phyloP scores from a whole-genome alignment of 2,888 invertebrate species.

The Tipula helvola region DNA sequence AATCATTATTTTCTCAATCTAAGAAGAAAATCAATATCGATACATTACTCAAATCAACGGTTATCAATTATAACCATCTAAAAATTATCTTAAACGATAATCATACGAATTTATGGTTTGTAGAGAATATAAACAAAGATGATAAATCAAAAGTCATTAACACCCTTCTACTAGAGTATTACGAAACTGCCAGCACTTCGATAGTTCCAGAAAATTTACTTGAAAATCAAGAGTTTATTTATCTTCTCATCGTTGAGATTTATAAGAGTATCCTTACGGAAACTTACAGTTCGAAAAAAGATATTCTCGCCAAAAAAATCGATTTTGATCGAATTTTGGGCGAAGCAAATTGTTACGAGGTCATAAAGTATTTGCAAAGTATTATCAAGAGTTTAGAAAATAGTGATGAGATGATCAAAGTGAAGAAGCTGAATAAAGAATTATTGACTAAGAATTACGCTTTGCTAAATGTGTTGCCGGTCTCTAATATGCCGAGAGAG shows the following conservation, averaged over 20 bases:
- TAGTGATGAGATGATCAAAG: neutral
- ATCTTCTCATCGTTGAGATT: conserved; percentile 22
- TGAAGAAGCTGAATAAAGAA: neutral
- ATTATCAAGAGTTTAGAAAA: neutral
- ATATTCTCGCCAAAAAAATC: neutral
- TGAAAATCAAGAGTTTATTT: conserved; percentile 24
- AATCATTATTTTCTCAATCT: conserved; percentile 18
- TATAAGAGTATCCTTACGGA: conserved; percentile 20
- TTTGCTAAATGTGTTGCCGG: neutral
- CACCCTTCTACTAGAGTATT: conserved; percentile 13
- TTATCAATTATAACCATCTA: conserved; percentile 19
- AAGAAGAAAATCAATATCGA: conserved; percentile 17
- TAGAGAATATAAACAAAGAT: conserved; percentile 20
- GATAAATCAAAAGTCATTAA: conserved; percentile 23
- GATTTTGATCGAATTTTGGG: neutral
- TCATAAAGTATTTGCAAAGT: neutral
- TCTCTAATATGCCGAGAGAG: neutral
- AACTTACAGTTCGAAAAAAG: neutral
- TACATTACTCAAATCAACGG: conserved; percentile 17
- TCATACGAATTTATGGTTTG: conserved; percentile 20
- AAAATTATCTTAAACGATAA: conserved; percentile 19
- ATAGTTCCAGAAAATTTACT: conserved; percentile 13
- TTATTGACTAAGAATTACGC: neutral
- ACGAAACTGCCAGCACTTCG: conserved; percentile 12
- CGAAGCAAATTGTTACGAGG: neutral